Conservation (phyloP, 2,888 invertebrate genomes). For the Tridacna crocea region DNA sequence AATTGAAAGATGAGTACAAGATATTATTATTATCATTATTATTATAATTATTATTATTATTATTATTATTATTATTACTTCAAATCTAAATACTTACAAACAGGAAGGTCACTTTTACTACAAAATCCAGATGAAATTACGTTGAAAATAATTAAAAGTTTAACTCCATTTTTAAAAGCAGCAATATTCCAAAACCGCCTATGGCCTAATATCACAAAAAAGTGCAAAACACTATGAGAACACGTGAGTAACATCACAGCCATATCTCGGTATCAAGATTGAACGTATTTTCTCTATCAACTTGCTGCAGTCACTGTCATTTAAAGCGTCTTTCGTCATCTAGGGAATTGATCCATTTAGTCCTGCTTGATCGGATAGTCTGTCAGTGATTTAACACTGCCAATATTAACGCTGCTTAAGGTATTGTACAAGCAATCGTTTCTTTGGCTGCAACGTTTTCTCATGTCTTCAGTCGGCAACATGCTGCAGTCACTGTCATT, state of each 20-base stretch:
- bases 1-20: too few species aligned
- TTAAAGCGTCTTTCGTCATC: slow-evolving; percentile 19
- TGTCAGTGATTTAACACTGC: slow-evolving; percentile 28
- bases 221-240: background rate
- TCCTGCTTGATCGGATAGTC: slow-evolving; percentile 20
- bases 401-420: background rate
- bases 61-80: background rate
- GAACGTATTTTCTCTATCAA: slow-evolving; percentile 4
- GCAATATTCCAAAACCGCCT: background rate
- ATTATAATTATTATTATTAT: background rate
- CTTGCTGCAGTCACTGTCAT: slow-evolving; percentile 24
- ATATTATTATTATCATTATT: background rate
- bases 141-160: background rate
- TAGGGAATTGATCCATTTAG: slow-evolving; percentile 46
- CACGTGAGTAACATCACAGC: background rate
- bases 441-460: too few species aligned
- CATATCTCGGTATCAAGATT: slow-evolving; percentile 5
- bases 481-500: too few species aligned
- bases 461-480: too few species aligned
- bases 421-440: too few species aligned
- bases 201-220: background rate
- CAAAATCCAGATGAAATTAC: slow-evolving; percentile 3
- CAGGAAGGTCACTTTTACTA: slow-evolving; percentile 7
- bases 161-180: background rate
- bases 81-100: background rate